Base-by-base conservation (phyloP, 1,140 invertebrate species). In the Glomeris maerens region DNA sequence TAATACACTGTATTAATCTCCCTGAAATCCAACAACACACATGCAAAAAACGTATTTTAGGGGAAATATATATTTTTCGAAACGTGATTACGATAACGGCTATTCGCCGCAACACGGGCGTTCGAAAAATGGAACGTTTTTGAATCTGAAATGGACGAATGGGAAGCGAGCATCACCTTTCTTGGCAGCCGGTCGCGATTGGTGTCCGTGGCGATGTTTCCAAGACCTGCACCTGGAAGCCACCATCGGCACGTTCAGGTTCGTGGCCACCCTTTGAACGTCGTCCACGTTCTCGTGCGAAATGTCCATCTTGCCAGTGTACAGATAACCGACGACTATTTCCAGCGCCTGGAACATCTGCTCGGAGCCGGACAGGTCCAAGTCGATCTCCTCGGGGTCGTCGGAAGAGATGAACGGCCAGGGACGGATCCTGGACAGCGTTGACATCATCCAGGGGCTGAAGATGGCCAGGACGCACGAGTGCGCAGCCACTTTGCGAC, bases 401-500 rank as follows among this genome's bases (percentile, higher is more conserved):
- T 49, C 62, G 55, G 1, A 60, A 61, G 5, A 55, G 31, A 42
- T 53, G 28, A 50, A 2, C 20, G 4, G 26, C 45, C 45, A 53
- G 50, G n/a, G 5, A 10, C 5, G 5, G 23, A 10, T 44, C 41
- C 62, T 57, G 13, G n/a, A n/a, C n/a, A n/a, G n/a, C n/a, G n/a
- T 67, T 57, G 36, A 66, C 59, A 5, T 60, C 55, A 41, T 59
- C 57, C 45, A 68, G 1, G 66, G 61, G 55, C 65, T 67, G 28
- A 62, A 62, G 13, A 65, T 60, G 3, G 66, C 63, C 23, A 69
- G 47, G 27, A 69, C 60, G 51, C 66, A 67, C n/a, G 66, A 66
- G 59, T 69, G 67, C 14, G 64, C 66, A 55, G 47, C 60, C 26
- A 66, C 60, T 29, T 63, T 58, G 23, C 59, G 55, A 49, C 56